phyloP scores from a whole-genome alignment of 2,113 vertebrate species.

The Salvelinus namaycush region DNA sequence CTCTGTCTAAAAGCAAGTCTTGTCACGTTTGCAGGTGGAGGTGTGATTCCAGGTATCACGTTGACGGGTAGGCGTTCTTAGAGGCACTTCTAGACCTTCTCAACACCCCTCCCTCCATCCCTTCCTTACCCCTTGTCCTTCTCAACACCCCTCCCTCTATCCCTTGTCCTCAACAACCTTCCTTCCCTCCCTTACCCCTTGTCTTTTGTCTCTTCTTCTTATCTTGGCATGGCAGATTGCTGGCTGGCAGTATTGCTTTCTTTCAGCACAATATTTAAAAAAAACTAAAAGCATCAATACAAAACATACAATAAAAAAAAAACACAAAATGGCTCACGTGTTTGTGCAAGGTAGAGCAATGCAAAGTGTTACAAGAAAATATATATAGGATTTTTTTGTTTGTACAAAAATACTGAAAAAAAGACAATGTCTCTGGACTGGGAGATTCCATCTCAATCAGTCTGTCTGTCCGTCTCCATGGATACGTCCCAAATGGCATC shows the following conservation, averaged over 20 bases:
- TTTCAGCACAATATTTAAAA: neutral
- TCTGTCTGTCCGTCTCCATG: neutral
- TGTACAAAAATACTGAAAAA: neutral
- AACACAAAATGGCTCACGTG: neutral
- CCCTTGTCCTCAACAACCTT: too few species aligned
- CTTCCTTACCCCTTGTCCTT: neutral
- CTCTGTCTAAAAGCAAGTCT: too few species aligned
- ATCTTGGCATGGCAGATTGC: neutral
- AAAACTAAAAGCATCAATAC: neutral
- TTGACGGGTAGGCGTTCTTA: too few species aligned
- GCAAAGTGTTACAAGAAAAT: neutral
- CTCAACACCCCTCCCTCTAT: too few species aligned
- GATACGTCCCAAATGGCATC: too few species aligned
- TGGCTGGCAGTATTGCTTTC: conserved; percentile 3
- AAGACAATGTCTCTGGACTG: too few species aligned
- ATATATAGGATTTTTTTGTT: too few species aligned
- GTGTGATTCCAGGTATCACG: too few species aligned
- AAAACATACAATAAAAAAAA: neutral
- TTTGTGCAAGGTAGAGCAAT: conserved; percentile 13
- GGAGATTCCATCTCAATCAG: neutral
- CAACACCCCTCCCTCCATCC: too few species aligned
- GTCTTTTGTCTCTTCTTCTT: neutral
- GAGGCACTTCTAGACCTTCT: too few species aligned
- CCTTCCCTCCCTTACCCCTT: too few species aligned
- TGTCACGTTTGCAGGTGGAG: too few species aligned